Evolutionary conservation across 1,140 invertebrate genomes (phyloP).

Genomic region (Drosophila lowei): DNA sequence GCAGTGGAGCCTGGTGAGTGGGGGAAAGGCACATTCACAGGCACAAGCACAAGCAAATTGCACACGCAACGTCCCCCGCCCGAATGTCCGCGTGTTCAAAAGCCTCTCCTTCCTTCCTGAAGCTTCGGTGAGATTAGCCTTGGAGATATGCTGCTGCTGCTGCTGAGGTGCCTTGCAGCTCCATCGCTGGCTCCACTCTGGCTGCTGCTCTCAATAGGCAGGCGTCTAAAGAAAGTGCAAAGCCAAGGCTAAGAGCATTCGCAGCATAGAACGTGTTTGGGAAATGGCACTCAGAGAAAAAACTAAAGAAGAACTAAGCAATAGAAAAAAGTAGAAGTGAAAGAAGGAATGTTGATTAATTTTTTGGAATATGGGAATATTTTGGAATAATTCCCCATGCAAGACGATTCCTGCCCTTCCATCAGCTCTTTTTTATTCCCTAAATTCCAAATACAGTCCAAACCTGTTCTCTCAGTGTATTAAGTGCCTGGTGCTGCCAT

Average conservation of each 20-base stretch:
- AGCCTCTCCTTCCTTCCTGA: slow-evolving; percentile 2
- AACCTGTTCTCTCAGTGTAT: slow-evolving; percentile 39
- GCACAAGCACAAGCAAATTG: slow-evolving; percentile 20
- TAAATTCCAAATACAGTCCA: background rate
- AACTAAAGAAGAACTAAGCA: too few species aligned
- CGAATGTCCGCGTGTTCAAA: background rate
- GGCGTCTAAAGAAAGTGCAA: slow-evolving; percentile 60
- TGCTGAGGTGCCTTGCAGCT: slow-evolving; percentile 55
- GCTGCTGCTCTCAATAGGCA: slow-evolving; percentile 41
- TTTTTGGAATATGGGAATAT: too few species aligned
- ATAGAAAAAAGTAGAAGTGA: too few species aligned
- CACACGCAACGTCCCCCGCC: slow-evolving; percentile 1
- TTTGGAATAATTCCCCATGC: too few species aligned
- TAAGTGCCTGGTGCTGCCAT: slow-evolving; percentile 36
- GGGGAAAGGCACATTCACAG: slow-evolving; percentile 26
- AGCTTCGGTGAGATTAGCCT: slow-evolving; percentile 64
- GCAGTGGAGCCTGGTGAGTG: background rate
- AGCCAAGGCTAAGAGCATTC: slow-evolving; percentile 39
- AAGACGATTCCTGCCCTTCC: background rate
- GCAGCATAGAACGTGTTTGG: slow-evolving; percentile 53
- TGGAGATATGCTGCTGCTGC: slow-evolving; percentile 40
- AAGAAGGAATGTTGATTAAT: background rate
- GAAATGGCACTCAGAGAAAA: slow-evolving; percentile 28
- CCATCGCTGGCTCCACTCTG: slow-evolving; percentile 17
- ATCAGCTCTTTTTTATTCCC: background rate